Evolutionary conservation across 2,113 vertebrate species (phyloP).

Genomic region (Gymnorhina tibicen): DNA sequence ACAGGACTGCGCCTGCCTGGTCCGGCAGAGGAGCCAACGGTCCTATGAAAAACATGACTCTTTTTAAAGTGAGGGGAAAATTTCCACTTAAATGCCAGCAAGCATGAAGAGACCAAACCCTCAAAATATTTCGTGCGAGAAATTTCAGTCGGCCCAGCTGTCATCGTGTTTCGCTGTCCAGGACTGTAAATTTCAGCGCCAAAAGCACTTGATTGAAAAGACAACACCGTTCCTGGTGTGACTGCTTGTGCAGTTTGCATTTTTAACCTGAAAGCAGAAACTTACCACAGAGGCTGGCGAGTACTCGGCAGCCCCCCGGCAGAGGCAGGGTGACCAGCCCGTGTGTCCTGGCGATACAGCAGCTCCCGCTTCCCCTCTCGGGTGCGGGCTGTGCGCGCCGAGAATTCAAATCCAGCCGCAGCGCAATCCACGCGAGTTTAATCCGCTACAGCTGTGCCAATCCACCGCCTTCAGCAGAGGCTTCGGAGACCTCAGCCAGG

Average conservation of each 20-base stretch:
- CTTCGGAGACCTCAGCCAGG: neutral
- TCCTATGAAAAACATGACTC: neutral
- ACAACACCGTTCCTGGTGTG: fast-evolving
- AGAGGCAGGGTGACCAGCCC: fast-evolving
- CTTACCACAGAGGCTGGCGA: fast-evolving
- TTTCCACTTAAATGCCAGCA: neutral
- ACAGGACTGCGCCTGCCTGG: neutral
- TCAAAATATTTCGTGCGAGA: neutral
- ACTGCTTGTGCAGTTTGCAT: fast-evolving
- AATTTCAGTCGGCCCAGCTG: neutral
- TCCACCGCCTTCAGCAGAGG: fast-evolving
- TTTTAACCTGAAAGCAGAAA: fast-evolving
- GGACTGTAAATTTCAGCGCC: neutral
- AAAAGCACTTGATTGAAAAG: neutral
- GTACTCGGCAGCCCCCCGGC: neutral
- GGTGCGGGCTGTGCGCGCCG: fast-evolving
- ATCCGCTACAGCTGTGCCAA: neutral
- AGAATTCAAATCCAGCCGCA: neutral
- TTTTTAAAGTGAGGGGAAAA: neutral
- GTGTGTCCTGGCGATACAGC: fast-evolving
- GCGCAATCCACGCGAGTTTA: fast-evolving
- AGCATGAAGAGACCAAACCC: neutral
- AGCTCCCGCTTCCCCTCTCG: neutral
- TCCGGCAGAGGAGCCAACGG: fast-evolving
- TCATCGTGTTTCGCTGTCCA: neutral